Evolutionary conservation across 1,140 invertebrate species (phyloP).

Genomic region (Sogatella furcifera): DNA sequence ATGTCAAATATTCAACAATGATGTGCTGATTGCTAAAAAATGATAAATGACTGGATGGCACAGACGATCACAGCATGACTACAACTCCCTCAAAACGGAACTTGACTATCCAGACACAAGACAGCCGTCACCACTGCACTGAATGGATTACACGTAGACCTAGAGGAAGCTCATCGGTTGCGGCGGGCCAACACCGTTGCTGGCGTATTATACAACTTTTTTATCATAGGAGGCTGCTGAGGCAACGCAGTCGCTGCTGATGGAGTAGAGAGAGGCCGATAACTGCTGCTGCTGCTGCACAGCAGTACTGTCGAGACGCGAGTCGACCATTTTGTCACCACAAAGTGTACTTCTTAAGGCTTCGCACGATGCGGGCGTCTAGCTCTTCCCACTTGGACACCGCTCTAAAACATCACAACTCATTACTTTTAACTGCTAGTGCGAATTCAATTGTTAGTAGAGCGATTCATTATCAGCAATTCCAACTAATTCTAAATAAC

Average conservation of each 20-base stretch:
- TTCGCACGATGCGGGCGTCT: constrained; percentile 12
- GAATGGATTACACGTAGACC: background rate
- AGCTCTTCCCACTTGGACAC: constrained; percentile 15
- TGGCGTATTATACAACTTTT: background rate
- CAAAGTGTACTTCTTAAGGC: constrained; percentile 14
- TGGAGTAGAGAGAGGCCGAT: background rate
- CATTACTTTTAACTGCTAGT: too few relatives aligned
- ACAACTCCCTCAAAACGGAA: background rate
- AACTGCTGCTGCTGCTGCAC: background rate
- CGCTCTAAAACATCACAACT: background rate
- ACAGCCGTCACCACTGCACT: background rate
- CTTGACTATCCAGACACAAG: background rate
- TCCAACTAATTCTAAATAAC: too few relatives aligned
- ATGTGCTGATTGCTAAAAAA: background rate
- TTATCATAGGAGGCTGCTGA: background rate
- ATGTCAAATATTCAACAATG: background rate
- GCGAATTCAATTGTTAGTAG: too few relatives aligned
- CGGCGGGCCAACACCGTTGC: background rate
- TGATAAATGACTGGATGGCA: background rate
- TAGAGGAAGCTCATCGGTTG: background rate
- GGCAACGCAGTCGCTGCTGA: background rate
- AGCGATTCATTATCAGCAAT: too few relatives aligned
- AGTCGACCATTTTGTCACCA: constrained; percentile 2
- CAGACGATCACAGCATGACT: background rate
- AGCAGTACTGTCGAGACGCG: background rate